phyloP scores from a whole-genome alignment of 2,797 vertebrate species.

The Poecile montanus region DNA sequence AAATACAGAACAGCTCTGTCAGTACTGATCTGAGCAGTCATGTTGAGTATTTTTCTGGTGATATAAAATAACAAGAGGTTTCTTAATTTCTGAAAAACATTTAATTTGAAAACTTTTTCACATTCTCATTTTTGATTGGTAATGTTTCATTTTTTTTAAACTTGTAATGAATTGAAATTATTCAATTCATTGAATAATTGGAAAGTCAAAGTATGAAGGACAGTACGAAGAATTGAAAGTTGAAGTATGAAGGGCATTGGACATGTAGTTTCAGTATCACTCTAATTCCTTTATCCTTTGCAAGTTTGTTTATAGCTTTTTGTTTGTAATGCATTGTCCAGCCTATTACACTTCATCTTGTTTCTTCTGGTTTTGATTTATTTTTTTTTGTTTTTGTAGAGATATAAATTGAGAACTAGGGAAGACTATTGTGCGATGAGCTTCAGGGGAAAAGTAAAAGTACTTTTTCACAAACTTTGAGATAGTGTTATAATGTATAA shows the following conservation, averaged over 20 bases:
- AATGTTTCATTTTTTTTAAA: neutral
- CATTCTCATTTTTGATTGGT: neutral
- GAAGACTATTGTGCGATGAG: neutral
- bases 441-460: neutral
- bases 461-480: neutral
- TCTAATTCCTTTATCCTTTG: neutral
- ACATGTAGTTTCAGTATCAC: neutral
- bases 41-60: neutral
- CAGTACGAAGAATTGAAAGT: neutral
- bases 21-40: neutral
- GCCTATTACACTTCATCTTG: neutral
- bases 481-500: neutral
- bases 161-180: neutral
- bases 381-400: neutral
- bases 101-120: neutral
- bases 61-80: neutral
- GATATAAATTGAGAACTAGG: neutral
- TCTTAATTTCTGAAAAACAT: neutral
- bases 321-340: neutral
- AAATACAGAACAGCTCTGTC: neutral
- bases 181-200: neutral
- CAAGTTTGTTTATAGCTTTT: neutral
- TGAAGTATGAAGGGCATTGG: neutral
- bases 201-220: too few relatives aligned
- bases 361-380: neutral